Evolutionary conservation across 2,888 invertebrate species (phyloP).

Genomic region (Helleia helle): DNA sequence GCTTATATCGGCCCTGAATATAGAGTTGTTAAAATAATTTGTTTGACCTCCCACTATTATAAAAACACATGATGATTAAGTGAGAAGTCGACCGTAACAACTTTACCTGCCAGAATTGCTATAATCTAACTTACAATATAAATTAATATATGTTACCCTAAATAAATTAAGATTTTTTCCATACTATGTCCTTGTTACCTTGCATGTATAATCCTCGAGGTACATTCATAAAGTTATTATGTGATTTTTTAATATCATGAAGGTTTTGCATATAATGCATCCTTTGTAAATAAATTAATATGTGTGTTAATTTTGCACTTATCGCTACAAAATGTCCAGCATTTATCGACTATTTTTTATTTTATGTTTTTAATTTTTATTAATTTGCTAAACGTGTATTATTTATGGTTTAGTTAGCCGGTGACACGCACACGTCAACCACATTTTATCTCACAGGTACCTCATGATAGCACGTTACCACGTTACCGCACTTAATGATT

Average conservation of each 20-base stretch:
- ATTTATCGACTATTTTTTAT: slow-evolving; percentile 32
- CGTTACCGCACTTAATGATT: slow-evolving; percentile 35
- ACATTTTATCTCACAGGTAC: slow-evolving; percentile 51
- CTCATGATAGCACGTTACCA: slow-evolving; percentile 43
- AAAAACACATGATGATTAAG: not conserved
- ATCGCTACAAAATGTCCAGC: too few species aligned
- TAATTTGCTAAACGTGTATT: slow-evolving; percentile 22
- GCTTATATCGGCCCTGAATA: not conserved
- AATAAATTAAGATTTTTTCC: too few species aligned
- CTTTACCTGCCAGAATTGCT: too few species aligned
- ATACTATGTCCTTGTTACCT: too few species aligned
- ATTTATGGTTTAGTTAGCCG: slow-evolving; percentile 50
- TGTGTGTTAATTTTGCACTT: too few species aligned
- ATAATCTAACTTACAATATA: too few species aligned
- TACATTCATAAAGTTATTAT: too few species aligned
- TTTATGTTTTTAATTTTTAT: not conserved
- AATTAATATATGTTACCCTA: too few species aligned
- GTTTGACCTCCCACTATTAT: not conserved
- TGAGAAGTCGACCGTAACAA: slow-evolving; percentile 4
- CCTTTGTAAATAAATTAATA: too few species aligned
- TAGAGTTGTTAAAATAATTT: slow-evolving; percentile 1
- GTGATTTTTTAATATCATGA: too few species aligned
- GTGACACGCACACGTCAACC: slow-evolving; percentile 61
- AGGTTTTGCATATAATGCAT: too few species aligned
- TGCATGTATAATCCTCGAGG: too few species aligned